Conservation (phyloP, 2,888 invertebrate genomes). For the Diloba caeruleocephala region DNA sequence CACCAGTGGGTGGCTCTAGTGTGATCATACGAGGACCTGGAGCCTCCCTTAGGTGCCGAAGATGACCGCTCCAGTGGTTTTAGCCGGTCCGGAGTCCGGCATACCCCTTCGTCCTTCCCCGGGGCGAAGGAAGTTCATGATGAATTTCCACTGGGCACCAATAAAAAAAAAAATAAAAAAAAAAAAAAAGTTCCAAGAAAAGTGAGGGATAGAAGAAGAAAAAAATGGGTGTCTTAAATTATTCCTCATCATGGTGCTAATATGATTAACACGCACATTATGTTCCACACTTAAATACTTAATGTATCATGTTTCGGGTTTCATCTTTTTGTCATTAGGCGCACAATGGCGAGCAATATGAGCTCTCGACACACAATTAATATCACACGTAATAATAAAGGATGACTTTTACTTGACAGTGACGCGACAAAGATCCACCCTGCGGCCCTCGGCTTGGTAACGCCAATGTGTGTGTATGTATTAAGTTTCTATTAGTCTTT, state of each 20-base stretch:
- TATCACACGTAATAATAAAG: constrained; percentile 72
- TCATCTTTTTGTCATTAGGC: constrained; percentile 67
- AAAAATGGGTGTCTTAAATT: no score
- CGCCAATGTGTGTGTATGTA: constrained; percentile 53
- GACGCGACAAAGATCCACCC: constrained; percentile 40
- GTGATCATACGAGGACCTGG: no score
- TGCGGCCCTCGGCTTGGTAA: constrained; percentile 24
- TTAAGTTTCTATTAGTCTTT: constrained; percentile 56
- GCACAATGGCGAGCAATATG: constrained; percentile 61
- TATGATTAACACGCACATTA: constrained; percentile 34
- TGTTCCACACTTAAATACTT: constrained; percentile 41
- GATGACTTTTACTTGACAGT: constrained; percentile 69
- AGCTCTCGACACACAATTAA: constrained; percentile 72
- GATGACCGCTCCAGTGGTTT: no score
- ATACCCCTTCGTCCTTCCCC: no score
- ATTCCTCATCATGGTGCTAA: constrained; percentile 6
- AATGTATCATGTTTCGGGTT: constrained; percentile 53
- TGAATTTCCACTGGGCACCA: no score
- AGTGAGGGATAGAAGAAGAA: no score
- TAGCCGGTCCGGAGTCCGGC: no score
- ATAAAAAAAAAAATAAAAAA: no score
- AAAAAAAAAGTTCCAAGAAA: no score
- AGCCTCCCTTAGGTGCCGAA: no score
- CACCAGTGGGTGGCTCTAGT: no score
- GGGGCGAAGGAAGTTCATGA: no score